Evolutionary conservation across 2,113 vertebrate genomes (phyloP), one percentile per base, ranked within the genome.

Genomic region (Porphyrio hochstetteri): DNA sequence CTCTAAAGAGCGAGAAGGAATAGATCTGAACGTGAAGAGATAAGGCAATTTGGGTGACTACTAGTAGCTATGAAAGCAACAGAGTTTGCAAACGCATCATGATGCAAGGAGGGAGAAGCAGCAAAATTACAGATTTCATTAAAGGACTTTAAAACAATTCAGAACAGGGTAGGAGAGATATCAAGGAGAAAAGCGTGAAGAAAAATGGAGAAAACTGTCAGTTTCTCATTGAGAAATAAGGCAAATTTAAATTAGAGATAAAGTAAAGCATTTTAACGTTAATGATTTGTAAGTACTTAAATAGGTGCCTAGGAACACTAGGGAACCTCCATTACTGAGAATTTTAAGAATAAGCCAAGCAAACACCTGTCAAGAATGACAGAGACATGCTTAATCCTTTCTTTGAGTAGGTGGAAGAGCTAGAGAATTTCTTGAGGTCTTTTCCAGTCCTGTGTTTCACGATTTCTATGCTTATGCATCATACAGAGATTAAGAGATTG

Each of bases 371-470:
- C 89, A 95, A 68, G 86, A 92, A 87, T 69, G 83, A 91, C 86
- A 93, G 7, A 91, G 68, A 60, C 36, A 61, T 56, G 36, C 48
- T 89, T 84, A 92, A 89, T 95, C 61, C 70, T 79, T 87, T 82
- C 38, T 87, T 65, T 71, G 84, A 96, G 95, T 93, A 92, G 89
- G 91, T 50, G 84, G 89, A 87, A 95, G 65, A 91, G 72, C 38
- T 13, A 72, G 57, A 89, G 81, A 60, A 91, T 94, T 95, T 95
- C 84, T 86, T 50, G 61, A 92, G 93, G 91, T 93, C 89, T 96
- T 95, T 95, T 95, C 94, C 89, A 94, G 84, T 48, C 60, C 65
- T 28, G 15, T 55, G 60, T 84, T 97, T 91, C 81, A 87, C 0
- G 0, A 91, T 68, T 95, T 95, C 81, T 76, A 40, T 61, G 89